These are phyloP conservation scores for Phyllotreta cruciferae DNA, from an alignment of 2,888 invertebrate genomes.

Conservation along the genomic window DNA sequence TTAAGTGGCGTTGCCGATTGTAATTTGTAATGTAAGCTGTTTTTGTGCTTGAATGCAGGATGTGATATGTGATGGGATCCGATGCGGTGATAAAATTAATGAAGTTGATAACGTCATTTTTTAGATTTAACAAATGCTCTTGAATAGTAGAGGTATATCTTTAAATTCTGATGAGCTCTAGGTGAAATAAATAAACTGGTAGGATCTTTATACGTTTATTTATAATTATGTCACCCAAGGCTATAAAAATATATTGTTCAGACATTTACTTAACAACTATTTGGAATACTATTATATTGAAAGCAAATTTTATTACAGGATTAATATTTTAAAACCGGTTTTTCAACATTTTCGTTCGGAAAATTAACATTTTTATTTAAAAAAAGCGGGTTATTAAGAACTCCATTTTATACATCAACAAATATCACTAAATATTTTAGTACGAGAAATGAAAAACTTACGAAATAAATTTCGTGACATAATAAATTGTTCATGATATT, in stretches of 20 bases:
- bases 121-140: background rate
- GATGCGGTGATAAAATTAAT: background rate
- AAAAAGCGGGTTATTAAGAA: too few relatives aligned
- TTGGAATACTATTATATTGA: conserved; percentile 23
- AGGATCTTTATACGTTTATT: conserved; percentile 17
- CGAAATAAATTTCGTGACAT: too few relatives aligned
- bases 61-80: background rate
- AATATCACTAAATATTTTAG: too few relatives aligned
- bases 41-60: too few relatives aligned
- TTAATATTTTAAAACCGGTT: background rate
- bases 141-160: too few relatives aligned
- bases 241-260: conserved; percentile 25
- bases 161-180: too few relatives aligned
- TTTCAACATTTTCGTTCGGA: too few relatives aligned
- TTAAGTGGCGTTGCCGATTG: background rate
- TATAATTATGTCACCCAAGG: conserved; percentile 24
- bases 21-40: background rate
- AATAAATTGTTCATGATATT: too few relatives aligned
- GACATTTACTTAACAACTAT: conserved; percentile 22
- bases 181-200: too few relatives aligned
- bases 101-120: conserved; percentile 5
- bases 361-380: too few relatives aligned
- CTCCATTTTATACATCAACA: too few relatives aligned
- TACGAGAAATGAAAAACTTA: too few relatives aligned
- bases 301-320: conserved; percentile 13